These are phyloP conservation scores for Oncopodura yosiiana DNA, from an alignment of 1,140 invertebrate genomes.

Conservation along the genomic window DNA sequence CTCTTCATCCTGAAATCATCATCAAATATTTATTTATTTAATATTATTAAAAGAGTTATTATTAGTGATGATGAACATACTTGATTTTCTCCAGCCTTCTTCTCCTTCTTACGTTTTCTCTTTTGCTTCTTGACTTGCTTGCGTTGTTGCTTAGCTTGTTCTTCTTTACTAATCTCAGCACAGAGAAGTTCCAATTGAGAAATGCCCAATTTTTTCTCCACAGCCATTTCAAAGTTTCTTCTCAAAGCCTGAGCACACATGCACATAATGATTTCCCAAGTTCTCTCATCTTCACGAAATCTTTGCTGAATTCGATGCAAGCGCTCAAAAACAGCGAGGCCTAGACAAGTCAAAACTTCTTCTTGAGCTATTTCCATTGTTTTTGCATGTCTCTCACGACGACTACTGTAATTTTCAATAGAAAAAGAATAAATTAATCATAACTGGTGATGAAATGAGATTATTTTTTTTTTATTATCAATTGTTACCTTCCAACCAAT, in stretches of 20 bases:
- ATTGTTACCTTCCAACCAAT: conserved; percentile 58
- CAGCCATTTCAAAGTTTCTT: conserved; percentile 74
- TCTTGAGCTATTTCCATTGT: conserved; percentile 90
- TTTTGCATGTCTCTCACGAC: conserved; percentile 82
- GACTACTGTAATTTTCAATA: conserved; percentile 43
- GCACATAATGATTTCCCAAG: conserved; percentile 79
- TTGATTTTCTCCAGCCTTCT: conserved; percentile 39
- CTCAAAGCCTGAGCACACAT: conserved; percentile 75
- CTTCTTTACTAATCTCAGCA: conserved; percentile 69
- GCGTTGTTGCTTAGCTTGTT: conserved; percentile 67
- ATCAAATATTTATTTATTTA: not conserved
- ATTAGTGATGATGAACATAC: conserved; percentile 9
- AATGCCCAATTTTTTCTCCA: conserved; percentile 77
- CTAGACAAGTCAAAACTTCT: conserved; percentile 84
- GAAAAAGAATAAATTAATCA: conserved; percentile 39
- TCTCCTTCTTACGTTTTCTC: conserved; percentile 69
- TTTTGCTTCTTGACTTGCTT: conserved; percentile 78
- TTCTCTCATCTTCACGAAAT: conserved; percentile 77
- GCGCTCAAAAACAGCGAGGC: conserved; percentile 80
- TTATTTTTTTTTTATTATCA: conserved; percentile 4
- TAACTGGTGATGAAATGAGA: conserved; percentile 10
- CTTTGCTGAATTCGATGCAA: conserved; percentile 73
- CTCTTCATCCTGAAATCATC: conserved; percentile 7
- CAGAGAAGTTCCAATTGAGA: conserved; percentile 73
- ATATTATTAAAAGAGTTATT: conserved; percentile 21